Conservation (phyloP, 1,140 invertebrate species). For the Zaprionus ghesquierei region DNA sequence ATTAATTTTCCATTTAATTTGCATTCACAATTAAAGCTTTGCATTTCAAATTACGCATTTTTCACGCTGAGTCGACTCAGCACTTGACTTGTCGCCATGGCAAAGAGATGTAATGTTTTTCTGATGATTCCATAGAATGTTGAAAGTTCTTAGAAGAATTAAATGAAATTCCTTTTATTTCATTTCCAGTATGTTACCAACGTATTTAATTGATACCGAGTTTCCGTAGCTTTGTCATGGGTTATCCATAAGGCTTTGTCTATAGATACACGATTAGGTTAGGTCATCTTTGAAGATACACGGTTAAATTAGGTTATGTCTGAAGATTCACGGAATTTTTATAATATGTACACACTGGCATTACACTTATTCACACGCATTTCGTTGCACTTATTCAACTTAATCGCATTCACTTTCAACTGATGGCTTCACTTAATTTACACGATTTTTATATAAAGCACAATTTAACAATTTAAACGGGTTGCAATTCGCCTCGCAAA, state of each 20-base stretch:
- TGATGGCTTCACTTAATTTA: not conserved
- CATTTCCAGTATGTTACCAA: not conserved
- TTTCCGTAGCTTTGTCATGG: too few species aligned
- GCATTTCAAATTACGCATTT: constrained; percentile 7
- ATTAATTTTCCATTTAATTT: constrained; percentile 23
- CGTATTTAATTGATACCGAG: not conserved
- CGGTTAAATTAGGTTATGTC: too few species aligned
- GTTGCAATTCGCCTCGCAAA: not conserved
- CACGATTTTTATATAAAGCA: not conserved
- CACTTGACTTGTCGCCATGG: not conserved
- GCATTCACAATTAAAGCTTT: constrained; percentile 5
- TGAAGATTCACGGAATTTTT: too few species aligned
- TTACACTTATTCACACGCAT: not conserved
- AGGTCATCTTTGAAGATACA: too few species aligned
- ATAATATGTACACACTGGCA: not conserved
- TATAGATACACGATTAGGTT: too few species aligned
- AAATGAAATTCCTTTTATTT: not conserved
- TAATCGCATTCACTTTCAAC: not conserved
- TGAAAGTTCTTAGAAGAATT: not conserved
- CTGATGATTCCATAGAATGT: not conserved
- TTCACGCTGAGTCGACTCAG: not conserved
- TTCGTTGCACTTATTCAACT: not conserved
- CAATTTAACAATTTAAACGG: not conserved
- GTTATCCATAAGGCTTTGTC: too few species aligned
- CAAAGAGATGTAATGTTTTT: not conserved